These are phyloP conservation scores for Dipodomys stephensi DNA, from an alignment of 2,113 vertebrate genomes.

Conservation along the genomic window DNA sequence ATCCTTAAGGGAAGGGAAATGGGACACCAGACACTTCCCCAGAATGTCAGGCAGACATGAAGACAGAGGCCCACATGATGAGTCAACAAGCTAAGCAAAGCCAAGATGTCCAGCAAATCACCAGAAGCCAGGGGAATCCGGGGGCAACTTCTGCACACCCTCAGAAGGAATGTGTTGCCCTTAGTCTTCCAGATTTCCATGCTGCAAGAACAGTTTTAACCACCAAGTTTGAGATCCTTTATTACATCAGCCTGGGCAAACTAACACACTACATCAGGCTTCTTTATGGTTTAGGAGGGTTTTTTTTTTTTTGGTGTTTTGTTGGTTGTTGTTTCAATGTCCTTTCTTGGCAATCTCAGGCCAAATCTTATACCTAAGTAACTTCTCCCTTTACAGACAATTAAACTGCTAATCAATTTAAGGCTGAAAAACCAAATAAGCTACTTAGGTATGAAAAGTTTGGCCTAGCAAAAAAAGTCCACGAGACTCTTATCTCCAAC, in stretches of 20 bases:
- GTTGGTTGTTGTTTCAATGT: background rate
- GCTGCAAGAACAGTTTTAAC: background rate
- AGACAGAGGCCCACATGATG: background rate
- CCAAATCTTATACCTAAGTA: background rate
- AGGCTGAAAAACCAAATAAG: background rate
- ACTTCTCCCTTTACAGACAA: background rate
- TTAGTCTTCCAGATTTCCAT: background rate
- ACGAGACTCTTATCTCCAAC: no score
- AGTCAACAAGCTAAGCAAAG: background rate
- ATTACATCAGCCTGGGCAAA: background rate
- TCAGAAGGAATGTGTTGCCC: background rate
- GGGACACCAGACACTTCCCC: no score
- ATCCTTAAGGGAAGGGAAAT: background rate
- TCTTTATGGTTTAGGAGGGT: background rate
- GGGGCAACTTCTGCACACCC: background rate
- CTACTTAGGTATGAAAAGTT: background rate
- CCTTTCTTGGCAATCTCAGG: background rate
- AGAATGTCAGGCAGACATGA: rapidly evolving
- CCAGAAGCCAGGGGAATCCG: background rate
- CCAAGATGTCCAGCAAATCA: background rate
- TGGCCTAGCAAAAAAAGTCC: no score
- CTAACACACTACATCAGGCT: no score
- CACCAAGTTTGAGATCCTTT: no score
- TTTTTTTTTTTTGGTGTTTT: no score
- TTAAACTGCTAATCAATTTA: background rate